A percentile compares a stretch with the other conserved stretches of the same genome.
phyloP scores from a whole-genome alignment of 1,140 invertebrate genomes.

The Mizuhopecten yessoensis region DNA sequence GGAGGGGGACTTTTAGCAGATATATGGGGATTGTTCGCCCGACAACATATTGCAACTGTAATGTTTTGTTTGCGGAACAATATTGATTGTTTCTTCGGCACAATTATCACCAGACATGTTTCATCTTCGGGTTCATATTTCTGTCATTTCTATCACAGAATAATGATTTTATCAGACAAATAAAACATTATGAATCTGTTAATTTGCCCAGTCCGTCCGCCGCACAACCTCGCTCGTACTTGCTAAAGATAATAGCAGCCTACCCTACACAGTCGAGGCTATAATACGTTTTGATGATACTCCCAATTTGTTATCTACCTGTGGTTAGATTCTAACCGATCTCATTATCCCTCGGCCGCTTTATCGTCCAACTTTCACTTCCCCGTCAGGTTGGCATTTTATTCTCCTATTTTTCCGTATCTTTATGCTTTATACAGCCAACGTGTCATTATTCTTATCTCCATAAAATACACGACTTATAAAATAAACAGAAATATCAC shows the following conservation, averaged over 20 bases:
- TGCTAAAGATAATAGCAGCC: neutral
- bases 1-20: conserved; percentile 50
- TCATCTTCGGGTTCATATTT: conserved; percentile 61
- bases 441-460: conserved; percentile 27
- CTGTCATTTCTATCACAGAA: conserved; percentile 56
- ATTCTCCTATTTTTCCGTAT: neutral
- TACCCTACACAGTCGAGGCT: neutral
- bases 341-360: neutral
- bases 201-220: conserved; percentile 50
- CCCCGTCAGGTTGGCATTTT: neutral
- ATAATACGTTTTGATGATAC: neutral
- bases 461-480: conserved; percentile 28
- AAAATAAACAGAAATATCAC: conserved; percentile 19
- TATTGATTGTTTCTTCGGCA: conserved; percentile 58
- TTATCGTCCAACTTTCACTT: neutral
- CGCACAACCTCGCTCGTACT: neutral
- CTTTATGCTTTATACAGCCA: conserved; percentile 6
- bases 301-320: neutral
- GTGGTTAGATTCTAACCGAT: conserved; percentile 33
- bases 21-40: conserved; percentile 48
- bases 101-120: conserved; percentile 59
- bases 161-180: conserved; percentile 60
- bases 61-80: conserved; percentile 57
- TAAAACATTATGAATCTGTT: conserved; percentile 58
- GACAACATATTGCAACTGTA: conserved; percentile 57